Evolutionary conservation across 2,888 invertebrate species (phyloP), one percentile per base, ranked within the genome.

Genomic region (Eucera pruinosa): DNA sequence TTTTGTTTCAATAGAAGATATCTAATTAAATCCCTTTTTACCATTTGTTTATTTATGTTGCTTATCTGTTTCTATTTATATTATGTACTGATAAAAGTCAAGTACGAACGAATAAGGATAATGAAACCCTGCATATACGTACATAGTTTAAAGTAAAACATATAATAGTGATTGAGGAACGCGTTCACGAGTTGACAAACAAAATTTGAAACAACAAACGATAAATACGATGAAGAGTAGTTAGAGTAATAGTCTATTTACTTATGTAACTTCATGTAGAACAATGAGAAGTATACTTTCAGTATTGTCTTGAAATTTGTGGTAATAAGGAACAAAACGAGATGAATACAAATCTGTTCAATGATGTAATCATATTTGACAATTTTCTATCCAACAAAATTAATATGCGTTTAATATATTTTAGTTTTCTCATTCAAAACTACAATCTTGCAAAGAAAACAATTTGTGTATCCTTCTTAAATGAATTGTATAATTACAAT

Each of bases 231-330:
- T 25, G 27, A 61, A 13, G 30, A 62, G 13, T 30, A 45, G 58
- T 67, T 52, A 9, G 25, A 18, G 20, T 75, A 75, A 62, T 75
- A n/a, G 54, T 45, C 61, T 61, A 75, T 75, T 78, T 75, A 43
- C 62, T 78, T 78, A 75, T 45, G 68, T 54, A 78, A 78, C 52
- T 9, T 57, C 41, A 11, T 48, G 18, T 52, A 33, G 47, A 47
- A 41, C 47, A 68, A 67, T 57, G 55, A 68, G 50, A 66, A 58
- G 20, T 39, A 55, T 9, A 74, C 58, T 65, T 60, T 43, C 47
- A n/a, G 43, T 39, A 48, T 52, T 15, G 13, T 61, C 43, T 58
- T 45, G 27, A 23, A 61, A 36, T 41, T 57, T 48, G 39, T 36
- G 39, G 18, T 41, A 55, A 54, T 23, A 7, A 61, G 61, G 15